Percentiles rank a stretch among this genome's conserved stretches.
Conservation (phyloP, 2,888 invertebrate genomes). For the Monopis laevigella region DNA sequence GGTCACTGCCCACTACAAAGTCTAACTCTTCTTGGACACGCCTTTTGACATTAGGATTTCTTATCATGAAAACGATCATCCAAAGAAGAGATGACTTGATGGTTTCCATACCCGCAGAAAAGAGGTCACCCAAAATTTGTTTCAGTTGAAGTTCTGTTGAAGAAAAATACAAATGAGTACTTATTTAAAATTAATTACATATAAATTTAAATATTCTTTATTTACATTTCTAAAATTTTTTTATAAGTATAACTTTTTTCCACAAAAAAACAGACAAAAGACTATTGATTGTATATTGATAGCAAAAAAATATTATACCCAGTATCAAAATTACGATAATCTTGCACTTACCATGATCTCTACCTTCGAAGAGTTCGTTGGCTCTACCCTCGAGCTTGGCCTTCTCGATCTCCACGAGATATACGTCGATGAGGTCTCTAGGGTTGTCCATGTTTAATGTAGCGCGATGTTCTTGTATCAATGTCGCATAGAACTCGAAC, state of each 20-base stretch:
- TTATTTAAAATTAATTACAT: background rate
- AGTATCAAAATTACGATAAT: background rate
- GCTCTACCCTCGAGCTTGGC: conserved; percentile 81
- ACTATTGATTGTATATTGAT: background rate
- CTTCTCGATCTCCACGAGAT: conserved; percentile 84
- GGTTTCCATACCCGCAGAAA: conserved; percentile 94
- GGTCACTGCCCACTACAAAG: conserved; percentile 78
- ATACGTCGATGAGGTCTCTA: conserved; percentile 87
- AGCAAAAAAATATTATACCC: background rate
- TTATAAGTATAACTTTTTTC: background rate
- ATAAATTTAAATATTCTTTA: background rate
- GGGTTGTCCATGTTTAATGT: conserved; percentile 79
- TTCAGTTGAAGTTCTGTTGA: conserved; percentile 85
- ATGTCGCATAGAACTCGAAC: conserved; percentile 83
- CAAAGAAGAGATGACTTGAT: conserved; percentile 90
- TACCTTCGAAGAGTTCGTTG: conserved; percentile 81
- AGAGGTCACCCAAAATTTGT: conserved; percentile 90
- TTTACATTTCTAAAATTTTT: background rate
- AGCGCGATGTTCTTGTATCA: conserved; percentile 82
- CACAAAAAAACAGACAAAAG: background rate
- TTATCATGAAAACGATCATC: conserved; percentile 88
- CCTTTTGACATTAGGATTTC: conserved; percentile 82
- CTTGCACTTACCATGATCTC: conserved; percentile 78
- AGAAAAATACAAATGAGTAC: conserved; percentile 19
- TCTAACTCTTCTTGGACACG: conserved; percentile 89